phyloP scores from a whole-genome alignment of 2,113 vertebrate genomes.

The Ibidorhyncha struthersii region DNA sequence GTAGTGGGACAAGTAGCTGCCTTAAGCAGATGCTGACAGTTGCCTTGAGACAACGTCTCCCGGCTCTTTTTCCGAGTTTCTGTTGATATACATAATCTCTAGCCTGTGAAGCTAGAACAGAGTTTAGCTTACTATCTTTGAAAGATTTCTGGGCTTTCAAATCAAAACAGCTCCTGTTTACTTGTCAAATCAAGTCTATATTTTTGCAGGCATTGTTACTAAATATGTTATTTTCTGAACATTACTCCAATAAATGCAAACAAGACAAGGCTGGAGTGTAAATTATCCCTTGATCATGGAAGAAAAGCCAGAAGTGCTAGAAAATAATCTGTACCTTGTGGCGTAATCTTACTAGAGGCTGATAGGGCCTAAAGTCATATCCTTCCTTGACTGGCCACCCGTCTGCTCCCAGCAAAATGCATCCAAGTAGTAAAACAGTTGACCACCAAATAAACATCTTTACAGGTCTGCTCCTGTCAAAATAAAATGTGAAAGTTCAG shows the following conservation, averaged over 20 bases:
- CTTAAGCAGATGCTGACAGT: neutral
- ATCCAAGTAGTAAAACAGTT: conserved; percentile 70
- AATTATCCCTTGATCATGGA: neutral
- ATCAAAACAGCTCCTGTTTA: neutral
- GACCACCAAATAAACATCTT: conserved; percentile 77
- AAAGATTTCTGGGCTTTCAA: neutral
- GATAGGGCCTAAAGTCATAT: conserved; percentile 65
- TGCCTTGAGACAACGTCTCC: neutral
- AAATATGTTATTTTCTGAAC: neutral
- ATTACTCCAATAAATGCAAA: neutral
- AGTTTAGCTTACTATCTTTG: neutral
- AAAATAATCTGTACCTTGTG: conserved; percentile 76
- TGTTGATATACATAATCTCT: neutral
- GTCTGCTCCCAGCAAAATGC: conserved; percentile 67
- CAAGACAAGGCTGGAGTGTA: neutral
- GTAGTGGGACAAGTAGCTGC: neutral
- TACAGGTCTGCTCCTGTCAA: conserved; percentile 65
- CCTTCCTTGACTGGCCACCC: conserved; percentile 75
- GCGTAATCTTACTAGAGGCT: conserved; percentile 70
- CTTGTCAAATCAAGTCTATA: neutral
- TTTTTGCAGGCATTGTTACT: neutral
- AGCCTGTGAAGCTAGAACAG: neutral
- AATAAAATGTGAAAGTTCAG: conserved; percentile 54
- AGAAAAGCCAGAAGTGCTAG: neutral
- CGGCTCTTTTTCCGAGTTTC: neutral